Evolutionary conservation across 2,113 vertebrate genomes (phyloP), one percentile per base, ranked within the genome.

Genomic region (Oreochromis niloticus): DNA sequence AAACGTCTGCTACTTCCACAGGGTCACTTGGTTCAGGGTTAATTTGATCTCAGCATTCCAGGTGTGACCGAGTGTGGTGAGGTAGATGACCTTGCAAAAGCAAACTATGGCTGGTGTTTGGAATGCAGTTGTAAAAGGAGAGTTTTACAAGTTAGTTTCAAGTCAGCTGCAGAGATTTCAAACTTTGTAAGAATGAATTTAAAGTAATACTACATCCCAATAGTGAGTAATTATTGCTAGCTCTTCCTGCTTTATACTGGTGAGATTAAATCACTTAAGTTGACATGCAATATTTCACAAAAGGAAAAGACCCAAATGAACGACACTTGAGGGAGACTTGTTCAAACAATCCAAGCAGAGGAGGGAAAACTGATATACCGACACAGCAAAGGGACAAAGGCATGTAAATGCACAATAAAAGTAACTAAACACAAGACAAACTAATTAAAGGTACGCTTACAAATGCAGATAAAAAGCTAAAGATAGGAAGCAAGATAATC

Each of bases 391-490:
- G 5, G 7, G 13, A 43, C 1, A 43, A 16, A 71, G n/a, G 13
- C 22, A 3, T 71, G 39, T 0, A 43, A 2, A 71, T 43, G n/a
- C 24, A 71, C 39, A 71, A 46, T 75, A 30, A 75, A 48, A 48
- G 0, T 48, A 48, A 19, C 41, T 75, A 0, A 75, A 30, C 24
- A 17, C 4, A 30, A 17, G 22, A 30, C 41, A 46, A 46, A 30
- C 22, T 7, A 48, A 48, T 75, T 75, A 75, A 75, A 30, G 9
- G 24, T 4, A 27, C 1, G 41, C 0, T 68, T 14, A 14, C 2
- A 71, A 46, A 39, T 66, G 61, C 61, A 66, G 34, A 22, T 2
- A 22, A 66, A 66, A 36, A 36, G 17, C 10, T 19, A 43, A 14
- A 46, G 22, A 27, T 0, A 1, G 22, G 41, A 48, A 73, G 22